Evolutionary conservation across 1,140 invertebrate genomes (phyloP).

Genomic region (Drosophila ficusphila): DNA sequence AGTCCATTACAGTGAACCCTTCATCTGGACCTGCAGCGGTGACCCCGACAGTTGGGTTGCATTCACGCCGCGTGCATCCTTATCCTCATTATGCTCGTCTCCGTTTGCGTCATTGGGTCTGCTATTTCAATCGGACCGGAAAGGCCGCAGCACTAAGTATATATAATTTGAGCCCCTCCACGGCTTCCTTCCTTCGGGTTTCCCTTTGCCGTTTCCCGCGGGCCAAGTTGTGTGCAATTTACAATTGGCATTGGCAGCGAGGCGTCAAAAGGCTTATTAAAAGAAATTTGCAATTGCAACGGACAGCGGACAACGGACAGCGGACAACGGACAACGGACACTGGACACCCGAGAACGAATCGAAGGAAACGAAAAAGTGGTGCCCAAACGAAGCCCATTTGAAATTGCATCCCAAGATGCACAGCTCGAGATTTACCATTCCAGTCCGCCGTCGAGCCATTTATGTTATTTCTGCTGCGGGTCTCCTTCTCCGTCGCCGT

Average conservation of each 20-base stretch:
- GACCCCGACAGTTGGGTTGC: constrained; percentile 39
- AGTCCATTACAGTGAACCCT: background rate
- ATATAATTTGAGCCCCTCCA: constrained; percentile 61
- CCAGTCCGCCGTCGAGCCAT: constrained; percentile 46
- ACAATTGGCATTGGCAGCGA: constrained; percentile 76
- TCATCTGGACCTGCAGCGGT: background rate
- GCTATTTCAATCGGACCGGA: constrained; percentile 68
- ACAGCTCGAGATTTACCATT: constrained; percentile 59
- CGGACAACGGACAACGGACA: constrained; percentile 10
- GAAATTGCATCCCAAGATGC: constrained; percentile 52
- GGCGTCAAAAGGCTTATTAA: constrained; percentile 83
- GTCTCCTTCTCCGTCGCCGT: constrained; percentile 2
- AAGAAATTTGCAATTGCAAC: constrained; percentile 81
- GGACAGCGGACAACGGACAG: constrained; percentile 21
- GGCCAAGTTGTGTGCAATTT: constrained; percentile 56
- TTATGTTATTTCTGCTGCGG: constrained; percentile 42
- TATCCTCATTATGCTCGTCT: constrained; percentile 64
- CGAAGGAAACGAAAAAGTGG: constrained; percentile 26
- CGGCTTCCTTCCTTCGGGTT: constrained; percentile 2
- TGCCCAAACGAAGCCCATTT: constrained; percentile 39
- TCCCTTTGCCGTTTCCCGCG: background rate
- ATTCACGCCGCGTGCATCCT: constrained; percentile 35
- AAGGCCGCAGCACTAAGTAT: constrained; percentile 59
- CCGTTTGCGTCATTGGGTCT: constrained; percentile 62
- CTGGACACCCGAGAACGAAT: constrained; percentile 1